These are phyloP conservation scores for Xanthostigma xanthostigma DNA, from an alignment of 2,888 invertebrate genomes.

Conservation along the genomic window DNA sequence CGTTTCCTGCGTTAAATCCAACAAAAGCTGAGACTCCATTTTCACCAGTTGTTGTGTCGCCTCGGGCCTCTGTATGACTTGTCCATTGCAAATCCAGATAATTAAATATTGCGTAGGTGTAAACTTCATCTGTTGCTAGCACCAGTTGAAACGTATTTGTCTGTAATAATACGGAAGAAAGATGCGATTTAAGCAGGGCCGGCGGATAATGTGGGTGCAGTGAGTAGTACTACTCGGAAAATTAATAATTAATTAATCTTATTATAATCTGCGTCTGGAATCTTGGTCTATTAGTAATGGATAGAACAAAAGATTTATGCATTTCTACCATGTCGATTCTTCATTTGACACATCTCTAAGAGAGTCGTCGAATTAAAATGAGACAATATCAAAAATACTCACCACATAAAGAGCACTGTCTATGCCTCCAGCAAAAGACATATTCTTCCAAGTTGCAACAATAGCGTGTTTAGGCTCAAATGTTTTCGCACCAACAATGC, in stretches of 20 bases:
- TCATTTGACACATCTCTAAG: no score
- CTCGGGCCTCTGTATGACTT: slow-evolving; percentile 80
- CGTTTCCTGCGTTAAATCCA: slow-evolving; percentile 95
- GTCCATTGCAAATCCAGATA: slow-evolving; percentile 86
- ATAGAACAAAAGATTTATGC: no score
- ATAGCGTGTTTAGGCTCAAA: slow-evolving; percentile 84
- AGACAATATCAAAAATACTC: slow-evolving; percentile 17
- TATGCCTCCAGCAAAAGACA: slow-evolving; percentile 82
- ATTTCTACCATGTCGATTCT: no score
- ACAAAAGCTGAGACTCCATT: slow-evolving; percentile 79
- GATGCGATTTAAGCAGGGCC: no score
- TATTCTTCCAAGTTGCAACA: slow-evolving; percentile 91
- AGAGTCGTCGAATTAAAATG: no score
- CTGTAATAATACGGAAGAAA: slow-evolving; percentile 29
- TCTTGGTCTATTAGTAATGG: no score
- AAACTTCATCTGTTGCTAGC: slow-evolving; percentile 82
- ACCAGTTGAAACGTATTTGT: slow-evolving; percentile 95
- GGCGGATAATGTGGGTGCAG: no score
- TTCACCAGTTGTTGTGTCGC: slow-evolving; percentile 73
- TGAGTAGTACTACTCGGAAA: no score
- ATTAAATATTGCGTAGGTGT: slow-evolving; percentile 90
- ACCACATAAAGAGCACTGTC: slow-evolving; percentile 60
- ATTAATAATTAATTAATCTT: no score
- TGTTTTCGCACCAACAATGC: slow-evolving; percentile 79
- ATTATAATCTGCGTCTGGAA: no score